phyloP scores from a whole-genome alignment of 2,797 vertebrate species.

The Myripristis murdjan region DNA sequence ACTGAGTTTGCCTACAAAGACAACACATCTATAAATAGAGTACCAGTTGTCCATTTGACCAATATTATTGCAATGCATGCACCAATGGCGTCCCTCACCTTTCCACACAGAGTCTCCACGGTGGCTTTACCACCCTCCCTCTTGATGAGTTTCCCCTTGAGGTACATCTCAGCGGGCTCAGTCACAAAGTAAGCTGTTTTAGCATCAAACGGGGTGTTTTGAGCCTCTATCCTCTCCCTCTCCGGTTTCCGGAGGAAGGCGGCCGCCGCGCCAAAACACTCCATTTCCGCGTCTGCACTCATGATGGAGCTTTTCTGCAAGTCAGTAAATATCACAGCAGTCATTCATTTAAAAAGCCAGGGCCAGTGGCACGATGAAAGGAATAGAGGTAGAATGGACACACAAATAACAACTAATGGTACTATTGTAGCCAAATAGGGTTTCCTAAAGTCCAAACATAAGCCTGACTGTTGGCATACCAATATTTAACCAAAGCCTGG shows the following conservation, averaged over 20 bases:
- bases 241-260: conserved; percentile 89
- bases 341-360: conserved; percentile 10
- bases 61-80: too few relatives aligned
- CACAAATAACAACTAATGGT: not conserved
- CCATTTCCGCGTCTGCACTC: conserved; percentile 87
- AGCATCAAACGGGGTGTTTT: conserved; percentile 90
- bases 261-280: conserved; percentile 85
- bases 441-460: not conserved
- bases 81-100: conserved; percentile 75
- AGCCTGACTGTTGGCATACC: not conserved
- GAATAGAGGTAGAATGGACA: not conserved
- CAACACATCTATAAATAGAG: too few relatives aligned
- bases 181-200: conserved; percentile 85
- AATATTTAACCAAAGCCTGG: not conserved
- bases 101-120: conserved; percentile 84
- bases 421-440: not conserved
- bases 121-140: conserved; percentile 87
- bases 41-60: too few relatives aligned
- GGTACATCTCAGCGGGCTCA: conserved; percentile 87
- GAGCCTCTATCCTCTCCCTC: conserved; percentile 88
- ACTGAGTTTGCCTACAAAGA: too few relatives aligned
- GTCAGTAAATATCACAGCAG: conserved; percentile 6
- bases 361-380: not conserved
- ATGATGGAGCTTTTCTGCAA: conserved; percentile 85
- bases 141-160: conserved; percentile 85